Evolutionary conservation across 2,888 invertebrate species (phyloP).

Genomic region (Calliopum simillimum): DNA sequence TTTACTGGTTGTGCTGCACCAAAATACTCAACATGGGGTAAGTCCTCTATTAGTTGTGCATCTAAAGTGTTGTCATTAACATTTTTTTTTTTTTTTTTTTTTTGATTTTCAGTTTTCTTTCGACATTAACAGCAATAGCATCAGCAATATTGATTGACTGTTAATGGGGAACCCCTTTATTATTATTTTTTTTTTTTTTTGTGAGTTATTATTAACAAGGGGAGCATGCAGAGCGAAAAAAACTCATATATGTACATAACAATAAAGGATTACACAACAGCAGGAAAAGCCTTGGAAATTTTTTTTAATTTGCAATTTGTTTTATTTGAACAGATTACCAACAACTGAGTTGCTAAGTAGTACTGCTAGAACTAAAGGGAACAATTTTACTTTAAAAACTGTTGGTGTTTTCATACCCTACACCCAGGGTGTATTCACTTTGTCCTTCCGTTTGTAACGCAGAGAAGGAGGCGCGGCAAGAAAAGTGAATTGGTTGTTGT

Average conservation of each 20-base stretch:
- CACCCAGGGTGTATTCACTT: no score
- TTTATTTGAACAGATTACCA: no score
- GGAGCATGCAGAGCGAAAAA: constrained; percentile 1
- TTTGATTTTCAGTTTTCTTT: background rate
- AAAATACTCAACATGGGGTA: constrained; percentile 19
- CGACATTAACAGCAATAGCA: no score
- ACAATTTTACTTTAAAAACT: no score
- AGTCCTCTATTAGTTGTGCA: constrained; percentile 1
- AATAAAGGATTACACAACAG: constrained; percentile 7
- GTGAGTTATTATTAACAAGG: background rate
- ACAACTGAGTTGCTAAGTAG: no score
- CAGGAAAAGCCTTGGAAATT: constrained; percentile 16
- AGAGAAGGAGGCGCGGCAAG: no score
- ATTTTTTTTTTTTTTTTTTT: background rate
- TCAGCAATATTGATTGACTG: no score
- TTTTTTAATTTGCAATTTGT: no score
- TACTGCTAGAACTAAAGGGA: no score
- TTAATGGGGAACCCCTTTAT: no score
- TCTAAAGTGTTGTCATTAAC: background rate
- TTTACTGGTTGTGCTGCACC: background rate
- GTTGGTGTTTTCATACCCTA: no score
- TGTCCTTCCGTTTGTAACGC: no score
- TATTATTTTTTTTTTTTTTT: background rate
- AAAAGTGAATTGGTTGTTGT: background rate
- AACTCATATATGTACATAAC: background rate